phyloP scores from a whole-genome alignment of 2,113 vertebrate genomes.

The Mesitornis unicolor region DNA sequence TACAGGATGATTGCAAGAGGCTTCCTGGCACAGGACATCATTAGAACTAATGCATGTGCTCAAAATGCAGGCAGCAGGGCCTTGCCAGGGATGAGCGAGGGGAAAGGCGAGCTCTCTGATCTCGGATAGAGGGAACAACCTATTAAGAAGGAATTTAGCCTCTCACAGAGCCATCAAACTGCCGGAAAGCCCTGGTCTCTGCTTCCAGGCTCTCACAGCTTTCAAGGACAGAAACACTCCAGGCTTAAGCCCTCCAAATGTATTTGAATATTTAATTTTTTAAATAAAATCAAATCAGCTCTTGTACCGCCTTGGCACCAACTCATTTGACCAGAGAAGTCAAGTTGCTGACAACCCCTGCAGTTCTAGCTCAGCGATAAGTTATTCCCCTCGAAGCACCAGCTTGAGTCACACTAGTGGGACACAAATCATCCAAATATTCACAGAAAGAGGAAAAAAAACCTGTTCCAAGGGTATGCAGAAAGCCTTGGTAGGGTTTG shows the following conservation, averaged over 20 bases:
- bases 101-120: constrained; percentile 41
- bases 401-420: not conserved
- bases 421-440: not conserved
- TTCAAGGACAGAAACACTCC: constrained; percentile 19
- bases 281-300: not conserved
- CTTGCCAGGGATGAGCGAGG: not conserved
- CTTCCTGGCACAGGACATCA: constrained; percentile 42
- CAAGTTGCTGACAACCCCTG: not conserved
- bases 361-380: not conserved
- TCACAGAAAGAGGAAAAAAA: too few species aligned
- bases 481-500: not conserved
- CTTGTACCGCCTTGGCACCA: not conserved
- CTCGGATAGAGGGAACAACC: constrained; percentile 20
- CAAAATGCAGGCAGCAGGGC: not conserved
- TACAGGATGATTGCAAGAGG: constrained; percentile 10
- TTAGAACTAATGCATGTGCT: constrained; percentile 39
- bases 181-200: not conserved
- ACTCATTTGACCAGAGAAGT: not conserved
- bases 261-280: not conserved
- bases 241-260: not conserved
- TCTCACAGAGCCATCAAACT: constrained; percentile 20
- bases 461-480: not conserved
- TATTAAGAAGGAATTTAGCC: constrained; percentile 47
- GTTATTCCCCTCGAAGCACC: not conserved
- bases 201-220: not conserved